Percentiles rank a stretch among this genome's conserved stretches.
Evolutionary conservation across 2,797 vertebrate genomes (phyloP).

Genomic region (Erethizon dorsatum): DNA sequence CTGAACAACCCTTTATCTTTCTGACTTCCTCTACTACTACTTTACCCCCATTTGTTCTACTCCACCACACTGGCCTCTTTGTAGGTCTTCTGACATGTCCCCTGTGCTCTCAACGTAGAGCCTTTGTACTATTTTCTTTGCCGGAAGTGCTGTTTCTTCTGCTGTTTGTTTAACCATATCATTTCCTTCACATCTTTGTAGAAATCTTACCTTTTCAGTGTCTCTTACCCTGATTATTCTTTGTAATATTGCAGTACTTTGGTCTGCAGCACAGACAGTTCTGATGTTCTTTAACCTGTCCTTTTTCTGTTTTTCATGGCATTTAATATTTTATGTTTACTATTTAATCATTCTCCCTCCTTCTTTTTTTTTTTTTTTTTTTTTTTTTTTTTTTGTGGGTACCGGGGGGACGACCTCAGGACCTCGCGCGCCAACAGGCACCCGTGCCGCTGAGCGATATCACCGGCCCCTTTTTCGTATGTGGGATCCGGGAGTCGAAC

Average conservation of each 20-base stretch:
- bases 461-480: too few species aligned
- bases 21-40: neutral
- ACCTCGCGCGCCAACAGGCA: too few species aligned
- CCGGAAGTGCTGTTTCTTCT: neutral
- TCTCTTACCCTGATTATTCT: conserved; percentile 43
- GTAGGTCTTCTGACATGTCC: neutral
- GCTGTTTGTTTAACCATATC: conserved; percentile 5
- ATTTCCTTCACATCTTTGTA: conserved; percentile 30
- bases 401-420: too few species aligned
- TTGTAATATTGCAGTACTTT: neutral
- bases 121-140: neutral
- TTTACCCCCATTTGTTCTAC: neutral
- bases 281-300: neutral
- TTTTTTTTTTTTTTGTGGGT: too few species aligned
- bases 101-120: neutral
- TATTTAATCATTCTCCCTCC: conserved; percentile 13
- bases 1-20: conserved; percentile 34
- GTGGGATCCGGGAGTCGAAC: too few species aligned
- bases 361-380: too few species aligned
- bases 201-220: conserved; percentile 8
- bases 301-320: conserved; percentile 32
- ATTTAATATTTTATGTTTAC: conserved; percentile 34
- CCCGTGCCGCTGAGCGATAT: too few species aligned
- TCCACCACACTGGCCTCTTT: neutral
- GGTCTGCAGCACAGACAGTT: neutral